Base-by-base conservation (phyloP, 2,888 invertebrate genomes). In the Drosophila engyochracea region DNA sequence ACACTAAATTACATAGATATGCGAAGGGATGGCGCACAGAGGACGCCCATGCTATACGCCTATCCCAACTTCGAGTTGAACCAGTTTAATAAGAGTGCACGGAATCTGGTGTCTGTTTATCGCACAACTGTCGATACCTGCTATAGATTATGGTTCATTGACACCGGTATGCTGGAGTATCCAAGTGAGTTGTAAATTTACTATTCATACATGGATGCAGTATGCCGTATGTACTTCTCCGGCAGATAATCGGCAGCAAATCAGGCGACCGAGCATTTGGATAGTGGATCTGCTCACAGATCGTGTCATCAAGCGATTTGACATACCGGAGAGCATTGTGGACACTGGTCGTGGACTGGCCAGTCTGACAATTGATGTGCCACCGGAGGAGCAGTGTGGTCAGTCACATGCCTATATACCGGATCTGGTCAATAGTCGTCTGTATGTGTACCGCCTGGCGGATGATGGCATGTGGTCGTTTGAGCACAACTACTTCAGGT, bases 71-170 rank as follows among this genome's bases (percentile, higher is more conserved):
- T 91, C 47, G 88, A 85, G 61, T 74, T 89, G 0, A 93, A 93
- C 81, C 85, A 86, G 60, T 82, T 92, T 28, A 86, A 85, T 70
- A 85, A 82, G 52, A 91, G 81, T 70, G 58, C 70, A 0, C 76
- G 87, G 30, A 85, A 90, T 47, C 88, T 97, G 16, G 94, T 96
- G 2, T 97, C 96, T 0, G 96, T 97, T 4, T 97, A 97, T 91
- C 94, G 97, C 52, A 95, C 96, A 0, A 94, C 95, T 16, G 95
- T 96, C 0, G 97, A 97, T 90, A 86, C 72, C 1, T 97, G 97
- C 81, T 95, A 96, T 52, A 93, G 97, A 7, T 94, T 97, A 2
- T 97, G 97, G 97, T 96, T 96, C 89, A 95, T 97, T 1, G 97
- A 97, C 86, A 96, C 96, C 0, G 97, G 97, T 3, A 91, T 96